Percentiles rank a stretch among this genome's conserved stretches.
Conservation (phyloP, 2,888 invertebrate genomes). For the Tetragonisca angustula region DNA sequence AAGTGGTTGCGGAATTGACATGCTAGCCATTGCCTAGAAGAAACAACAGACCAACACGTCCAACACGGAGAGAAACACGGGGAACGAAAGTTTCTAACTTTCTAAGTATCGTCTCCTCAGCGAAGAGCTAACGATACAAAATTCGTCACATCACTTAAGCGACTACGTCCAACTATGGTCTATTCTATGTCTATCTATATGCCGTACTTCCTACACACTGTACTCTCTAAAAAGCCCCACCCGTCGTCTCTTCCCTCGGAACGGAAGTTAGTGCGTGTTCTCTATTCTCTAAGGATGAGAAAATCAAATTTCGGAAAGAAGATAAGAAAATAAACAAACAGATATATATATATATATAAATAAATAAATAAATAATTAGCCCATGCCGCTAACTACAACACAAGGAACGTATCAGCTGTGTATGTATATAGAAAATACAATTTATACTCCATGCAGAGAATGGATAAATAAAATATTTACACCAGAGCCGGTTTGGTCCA, state of each 20-base stretch:
- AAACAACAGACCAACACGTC: not conserved
- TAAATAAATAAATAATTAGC: slow-evolving; percentile 4
- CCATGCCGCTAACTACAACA: slow-evolving; percentile 62
- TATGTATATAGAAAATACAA: slow-evolving; percentile 1
- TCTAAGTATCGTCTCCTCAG: not conserved
- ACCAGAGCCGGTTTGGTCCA: slow-evolving; percentile 95
- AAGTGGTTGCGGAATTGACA: slow-evolving; percentile 74
- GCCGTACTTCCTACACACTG: slow-evolving; percentile 16
- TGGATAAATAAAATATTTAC: slow-evolving; percentile 88
- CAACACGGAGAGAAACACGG: not conserved
- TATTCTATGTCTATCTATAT: slow-evolving; percentile 24
- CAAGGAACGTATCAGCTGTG: slow-evolving; percentile 31
- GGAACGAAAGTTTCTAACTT: not conserved
- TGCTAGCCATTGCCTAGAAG: slow-evolving; percentile 79
- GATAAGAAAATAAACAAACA: slow-evolving; percentile 26
- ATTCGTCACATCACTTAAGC: slow-evolving; percentile 27
- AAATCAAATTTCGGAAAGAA: slow-evolving; percentile 11
- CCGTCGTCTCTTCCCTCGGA: not conserved
- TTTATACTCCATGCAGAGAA: slow-evolving; percentile 55
- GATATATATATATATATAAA: too few species aligned
- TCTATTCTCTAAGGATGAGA: not conserved
- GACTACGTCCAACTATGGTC: slow-evolving; percentile 32
- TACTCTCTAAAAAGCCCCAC: not conserved
- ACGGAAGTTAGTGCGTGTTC: not conserved
- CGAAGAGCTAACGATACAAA: not conserved